Evolutionary conservation across 53 echinoderm and acorn worm species (phyloP), one percentile per base, ranked within the genome.

Genomic region (Paracentrotus lividus): DNA sequence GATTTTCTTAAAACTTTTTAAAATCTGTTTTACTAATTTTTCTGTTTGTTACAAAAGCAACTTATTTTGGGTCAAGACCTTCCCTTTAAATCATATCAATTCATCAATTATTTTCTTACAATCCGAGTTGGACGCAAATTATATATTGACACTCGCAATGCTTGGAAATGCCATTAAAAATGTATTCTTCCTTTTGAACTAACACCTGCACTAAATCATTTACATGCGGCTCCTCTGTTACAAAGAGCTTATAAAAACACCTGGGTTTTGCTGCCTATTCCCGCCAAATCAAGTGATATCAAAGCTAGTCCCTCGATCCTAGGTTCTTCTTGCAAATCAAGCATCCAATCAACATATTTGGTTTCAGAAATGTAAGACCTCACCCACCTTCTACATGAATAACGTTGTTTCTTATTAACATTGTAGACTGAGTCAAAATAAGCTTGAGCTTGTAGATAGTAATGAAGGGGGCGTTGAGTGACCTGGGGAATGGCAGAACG

Each of bases 261-360:
- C 23, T 58, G 58, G 23, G 18, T 16, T 61, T 61, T 26, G 27
- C 27, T 8, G 29, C 4, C 7, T 27, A 26, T 61, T 26, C 27
- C 27, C 64, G 8, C 1, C 8, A 64, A 64, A 31, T 64, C 64
- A 2, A 18, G 64, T 64, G 29, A 29, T 29, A 13, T n/a, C n/a
- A 42, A 20, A 40, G 15, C 42, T 42, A 32, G 31, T 4, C 76
- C 76, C 76, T 76, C 76, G 76, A 76, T 76, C 12, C 76, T 23
- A 76, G 76, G 76, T 76, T 18, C 76, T 76, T 36, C 18, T 42
- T n/a, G n/a, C 76, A 40, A 40, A 76, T 76, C 76, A 40, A 76
- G 40, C 40, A 42, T 21, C 42, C 20, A 40, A 76, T 76, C 76
- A 21, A 76, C 4, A 76, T 76, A 76, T 76, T 42, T 76, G 36